phyloP scores from a whole-genome alignment of 2,797 vertebrate genomes.

The Microctenopoma steveboyesi region DNA sequence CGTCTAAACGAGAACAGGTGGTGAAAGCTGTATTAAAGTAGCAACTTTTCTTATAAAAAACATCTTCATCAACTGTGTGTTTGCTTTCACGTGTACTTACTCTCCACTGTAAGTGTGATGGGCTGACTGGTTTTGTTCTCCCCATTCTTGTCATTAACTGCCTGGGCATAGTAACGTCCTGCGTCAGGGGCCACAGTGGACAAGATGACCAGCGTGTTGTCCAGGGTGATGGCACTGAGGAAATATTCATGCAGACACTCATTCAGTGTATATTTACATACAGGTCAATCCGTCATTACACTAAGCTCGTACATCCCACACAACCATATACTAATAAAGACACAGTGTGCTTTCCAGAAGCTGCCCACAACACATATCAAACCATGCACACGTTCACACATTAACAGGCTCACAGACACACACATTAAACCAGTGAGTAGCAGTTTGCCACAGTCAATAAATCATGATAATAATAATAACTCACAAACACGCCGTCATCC shows the following conservation, averaged over 20 bases:
- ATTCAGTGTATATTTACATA: background rate
- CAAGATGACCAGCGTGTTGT: slow-evolving; percentile 96
- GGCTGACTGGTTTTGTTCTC: slow-evolving; percentile 99
- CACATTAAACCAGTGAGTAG: slow-evolving; percentile 59
- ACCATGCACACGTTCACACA: slow-evolving; percentile 11
- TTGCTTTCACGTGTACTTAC: slow-evolving; percentile 81
- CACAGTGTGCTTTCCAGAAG: slow-evolving; percentile 18
- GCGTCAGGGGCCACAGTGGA: slow-evolving; percentile 95
- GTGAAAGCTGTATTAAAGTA: slow-evolving; percentile 1
- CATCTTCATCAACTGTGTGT: slow-evolving; percentile 27
- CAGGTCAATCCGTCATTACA: background rate
- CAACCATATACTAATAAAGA: slow-evolving; percentile 7
- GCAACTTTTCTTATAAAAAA: background rate
- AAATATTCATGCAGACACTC: slow-evolving; percentile 26
- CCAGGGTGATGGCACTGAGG: slow-evolving; percentile 93
- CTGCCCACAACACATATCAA: slow-evolving; percentile 10
- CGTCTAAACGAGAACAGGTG: slow-evolving; percentile 64
- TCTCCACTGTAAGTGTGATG: slow-evolving; percentile 90
- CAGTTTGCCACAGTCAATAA: slow-evolving; percentile 67
- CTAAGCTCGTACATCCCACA: background rate
- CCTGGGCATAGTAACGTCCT: slow-evolving; percentile 95
- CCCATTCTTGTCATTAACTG: slow-evolving; percentile 97
- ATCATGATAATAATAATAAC: slow-evolving; percentile 52
- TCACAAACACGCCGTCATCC: slow-evolving; percentile 8
- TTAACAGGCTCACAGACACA: slow-evolving; percentile 34